Conservation (phyloP, 2,888 invertebrate species). For the Coremacera marginata region DNA sequence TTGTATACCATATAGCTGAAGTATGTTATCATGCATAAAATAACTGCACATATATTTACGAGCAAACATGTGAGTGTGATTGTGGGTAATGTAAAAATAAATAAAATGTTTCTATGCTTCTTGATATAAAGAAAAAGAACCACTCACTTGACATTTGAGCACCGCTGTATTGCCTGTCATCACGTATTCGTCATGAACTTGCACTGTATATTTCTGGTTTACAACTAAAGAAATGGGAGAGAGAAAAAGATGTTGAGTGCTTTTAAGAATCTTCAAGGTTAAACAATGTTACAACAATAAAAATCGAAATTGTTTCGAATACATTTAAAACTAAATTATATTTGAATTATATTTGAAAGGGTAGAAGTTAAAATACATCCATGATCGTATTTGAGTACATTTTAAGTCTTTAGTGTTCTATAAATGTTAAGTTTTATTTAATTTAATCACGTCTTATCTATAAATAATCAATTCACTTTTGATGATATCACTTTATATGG, state of each 20-base stretch:
- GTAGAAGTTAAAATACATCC: no score
- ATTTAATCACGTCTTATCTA: no score
- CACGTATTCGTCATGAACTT: constrained; percentile 92
- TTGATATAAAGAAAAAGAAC: not conserved
- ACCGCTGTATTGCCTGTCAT: constrained; percentile 92
- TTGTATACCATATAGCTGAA: not conserved
- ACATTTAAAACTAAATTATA: no score
- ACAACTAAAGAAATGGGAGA: constrained; percentile 74
- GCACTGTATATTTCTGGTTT: constrained; percentile 87
- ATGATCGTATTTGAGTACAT: no score
- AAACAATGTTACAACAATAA: no score
- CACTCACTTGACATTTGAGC: constrained; percentile 80
- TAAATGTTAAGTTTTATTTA: no score
- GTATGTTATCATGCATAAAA: not conserved
- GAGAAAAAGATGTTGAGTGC: not conserved
- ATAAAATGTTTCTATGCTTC: constrained; percentile 15
- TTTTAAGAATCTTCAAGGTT: not conserved
- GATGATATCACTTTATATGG: no score
- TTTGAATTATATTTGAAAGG: no score
- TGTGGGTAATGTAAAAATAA: constrained; percentile 14
- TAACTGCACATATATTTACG: not conserved
- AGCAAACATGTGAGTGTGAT: not conserved
- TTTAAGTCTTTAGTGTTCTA: no score
- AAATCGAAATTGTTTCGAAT: no score
- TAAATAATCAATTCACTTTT: no score